Conservation (phyloP, 2,113 vertebrate species). For the Camarhynchus parvulus region DNA sequence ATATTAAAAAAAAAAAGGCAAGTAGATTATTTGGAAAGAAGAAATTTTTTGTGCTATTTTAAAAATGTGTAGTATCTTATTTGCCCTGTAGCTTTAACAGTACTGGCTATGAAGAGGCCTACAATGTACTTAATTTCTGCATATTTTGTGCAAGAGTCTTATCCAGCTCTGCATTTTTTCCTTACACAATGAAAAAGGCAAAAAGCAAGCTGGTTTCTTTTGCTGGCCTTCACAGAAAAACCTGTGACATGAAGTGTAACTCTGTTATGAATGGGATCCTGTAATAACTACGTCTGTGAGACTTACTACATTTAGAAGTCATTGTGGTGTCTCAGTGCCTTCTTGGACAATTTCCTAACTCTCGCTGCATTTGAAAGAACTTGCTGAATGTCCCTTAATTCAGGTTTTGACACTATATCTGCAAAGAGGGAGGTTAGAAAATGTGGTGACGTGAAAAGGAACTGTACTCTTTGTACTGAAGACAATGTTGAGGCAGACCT, state of each 20-base stretch:
- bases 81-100: not conserved
- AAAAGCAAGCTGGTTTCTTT: not conserved
- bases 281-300: not conserved
- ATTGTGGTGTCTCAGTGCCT: not conserved
- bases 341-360: not conserved
- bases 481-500: not conserved
- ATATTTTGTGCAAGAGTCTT: not conserved
- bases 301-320: not conserved
- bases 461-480: not conserved
- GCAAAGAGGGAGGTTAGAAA: not conserved
- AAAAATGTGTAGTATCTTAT: not conserved
- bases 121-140: not conserved
- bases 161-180: not conserved
- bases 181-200: not conserved
- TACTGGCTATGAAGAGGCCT: not conserved
- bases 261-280: not conserved
- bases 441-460: not conserved
- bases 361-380: not conserved
- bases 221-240: not conserved
- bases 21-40: not conserved
- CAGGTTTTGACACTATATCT: not conserved
- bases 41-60: not conserved
- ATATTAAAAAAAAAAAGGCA: not conserved
- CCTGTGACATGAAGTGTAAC: not conserved
- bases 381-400: not conserved